Evolutionary conservation across 2,888 invertebrate genomes (phyloP), one percentile per base, ranked within the genome.

Genomic region (Apomyelois bistriatella): DNA sequence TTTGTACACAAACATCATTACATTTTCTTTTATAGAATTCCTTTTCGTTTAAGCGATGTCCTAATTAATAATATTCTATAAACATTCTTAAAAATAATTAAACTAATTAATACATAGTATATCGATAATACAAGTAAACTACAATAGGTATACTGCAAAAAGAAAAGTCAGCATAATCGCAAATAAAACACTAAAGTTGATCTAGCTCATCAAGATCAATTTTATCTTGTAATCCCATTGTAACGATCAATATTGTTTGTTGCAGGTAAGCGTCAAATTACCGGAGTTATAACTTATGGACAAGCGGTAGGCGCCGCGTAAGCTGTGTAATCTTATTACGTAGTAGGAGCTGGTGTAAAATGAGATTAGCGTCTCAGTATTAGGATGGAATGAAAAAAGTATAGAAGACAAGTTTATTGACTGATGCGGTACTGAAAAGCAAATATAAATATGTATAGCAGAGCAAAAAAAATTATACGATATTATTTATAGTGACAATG

Each of bases 281-380:
- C 71, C 53, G 38, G 55, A 60, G 58, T 59, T 58, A 63, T 59
- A 55, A 60, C 58, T 59, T 58, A 63, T 59, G 65, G 61, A 69
- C 70, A 57, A 61, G 62, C 65, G 58, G 62, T 59, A 65, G 68
- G 68, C 66, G 62, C 63, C 67, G 54, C 67, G 76, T 85, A 85
- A 88, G 62, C 63, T 65, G 55, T 68, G 76, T 86, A 86, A 88
- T 86, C 87, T 88, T 85, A 86, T 69, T 66, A 53, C 60, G 57
- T 74, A 70, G 74, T 68, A 68, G 64, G 65, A 67, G 67, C 62
- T 74, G 54, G 63, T 72, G 75, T 79, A 77, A 84, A 82, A 82
- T 58, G 76, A 85, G 82, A 85, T 85, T 80, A 82, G 59, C 61
- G 63, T 73, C 66, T 72, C 74, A 72, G 62, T 63, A 59, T 70